Evolutionary conservation across 2,888 invertebrate genomes (phyloP).

Genomic region (Tortrix viridana): DNA sequence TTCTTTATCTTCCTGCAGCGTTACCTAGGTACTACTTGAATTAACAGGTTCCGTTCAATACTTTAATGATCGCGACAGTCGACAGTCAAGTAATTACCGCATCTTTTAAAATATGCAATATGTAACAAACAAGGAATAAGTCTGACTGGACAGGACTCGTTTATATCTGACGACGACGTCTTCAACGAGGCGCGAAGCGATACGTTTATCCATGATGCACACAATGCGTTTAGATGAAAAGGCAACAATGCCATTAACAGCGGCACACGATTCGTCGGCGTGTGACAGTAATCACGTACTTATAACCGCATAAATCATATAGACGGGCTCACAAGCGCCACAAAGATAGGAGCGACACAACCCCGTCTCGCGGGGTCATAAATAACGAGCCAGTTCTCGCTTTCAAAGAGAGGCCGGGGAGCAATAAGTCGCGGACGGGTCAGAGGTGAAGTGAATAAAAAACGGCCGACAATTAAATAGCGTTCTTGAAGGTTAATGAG

Average conservation of each 20-base stretch:
- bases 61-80: slow-evolving; percentile 12
- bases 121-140: slow-evolving; percentile 25
- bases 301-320: slow-evolving; percentile 79
- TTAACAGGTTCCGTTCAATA: slow-evolving; percentile 46
- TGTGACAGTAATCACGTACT: slow-evolving; percentile 76
- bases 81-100: slow-evolving; percentile 34
- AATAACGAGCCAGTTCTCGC: slow-evolving; percentile 80
- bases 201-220: slow-evolving; percentile 18
- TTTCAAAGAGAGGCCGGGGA: slow-evolving; percentile 81
- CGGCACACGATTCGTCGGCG: slow-evolving; percentile 52
- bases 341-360: slow-evolving; percentile 80
- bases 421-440: slow-evolving; percentile 82
- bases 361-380: slow-evolving; percentile 74
- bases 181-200: slow-evolving; percentile 34
- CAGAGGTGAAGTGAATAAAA: slow-evolving; percentile 84
- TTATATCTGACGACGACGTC: slow-evolving; percentile 37
- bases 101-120: slow-evolving; percentile 30
- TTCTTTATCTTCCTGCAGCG: slow-evolving; percentile 58
- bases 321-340: slow-evolving; percentile 77
- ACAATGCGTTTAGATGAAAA: slow-evolving; percentile 32
- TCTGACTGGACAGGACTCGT: slow-evolving; percentile 13
- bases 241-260: slow-evolving; percentile 41
- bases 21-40: slow-evolving; percentile 43
- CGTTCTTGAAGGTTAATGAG: slow-evolving; percentile 85
- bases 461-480: slow-evolving; percentile 84